Conservation (phyloP, 2,113 vertebrate genomes). For the Phyllostomus hastatus region DNA sequence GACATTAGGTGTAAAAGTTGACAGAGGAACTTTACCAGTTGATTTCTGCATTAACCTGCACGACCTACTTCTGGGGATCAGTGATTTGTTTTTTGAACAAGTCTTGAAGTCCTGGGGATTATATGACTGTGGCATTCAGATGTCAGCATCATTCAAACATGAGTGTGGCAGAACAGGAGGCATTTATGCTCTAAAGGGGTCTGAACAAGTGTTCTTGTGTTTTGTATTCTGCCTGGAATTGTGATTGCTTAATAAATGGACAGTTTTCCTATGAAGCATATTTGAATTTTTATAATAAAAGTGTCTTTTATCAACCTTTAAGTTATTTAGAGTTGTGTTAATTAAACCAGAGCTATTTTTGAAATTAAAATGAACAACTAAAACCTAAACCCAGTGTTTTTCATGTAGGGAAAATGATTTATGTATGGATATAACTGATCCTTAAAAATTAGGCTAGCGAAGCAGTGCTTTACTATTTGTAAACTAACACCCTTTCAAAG, state of each 20-base stretch:
- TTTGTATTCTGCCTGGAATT: conserved; percentile 20
- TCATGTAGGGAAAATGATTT: neutral
- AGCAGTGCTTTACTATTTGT: neutral
- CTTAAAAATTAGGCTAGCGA: neutral
- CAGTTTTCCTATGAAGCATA: conserved; percentile 38
- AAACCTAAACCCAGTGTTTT: neutral
- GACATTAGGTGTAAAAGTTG: conserved; percentile 68
- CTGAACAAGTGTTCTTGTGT: neutral
- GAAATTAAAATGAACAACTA: conserved; percentile 25
- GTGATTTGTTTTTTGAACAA: conserved; percentile 32
- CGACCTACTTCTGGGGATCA: conserved; percentile 7
- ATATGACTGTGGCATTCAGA: neutral
- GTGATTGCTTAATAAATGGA: conserved; percentile 43
- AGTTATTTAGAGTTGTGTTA: conserved; percentile 44
- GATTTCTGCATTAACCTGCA: neutral
- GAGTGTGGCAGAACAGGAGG: neutral
- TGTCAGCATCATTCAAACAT: neutral
- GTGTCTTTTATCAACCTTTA: conserved; percentile 57
- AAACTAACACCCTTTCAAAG: neutral
- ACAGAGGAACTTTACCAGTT: neutral
- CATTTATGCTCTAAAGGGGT: neutral
- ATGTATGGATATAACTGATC: neutral
- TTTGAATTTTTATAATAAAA: conserved; percentile 68
- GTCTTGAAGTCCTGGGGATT: conserved; percentile 1
- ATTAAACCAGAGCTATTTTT: conserved; percentile 48